A percentile compares a stretch with the other conserved stretches of the same genome.
Evolutionary conservation across 2,888 invertebrate species (phyloP).

Genomic region (Tetanocera ferruginea): DNA sequence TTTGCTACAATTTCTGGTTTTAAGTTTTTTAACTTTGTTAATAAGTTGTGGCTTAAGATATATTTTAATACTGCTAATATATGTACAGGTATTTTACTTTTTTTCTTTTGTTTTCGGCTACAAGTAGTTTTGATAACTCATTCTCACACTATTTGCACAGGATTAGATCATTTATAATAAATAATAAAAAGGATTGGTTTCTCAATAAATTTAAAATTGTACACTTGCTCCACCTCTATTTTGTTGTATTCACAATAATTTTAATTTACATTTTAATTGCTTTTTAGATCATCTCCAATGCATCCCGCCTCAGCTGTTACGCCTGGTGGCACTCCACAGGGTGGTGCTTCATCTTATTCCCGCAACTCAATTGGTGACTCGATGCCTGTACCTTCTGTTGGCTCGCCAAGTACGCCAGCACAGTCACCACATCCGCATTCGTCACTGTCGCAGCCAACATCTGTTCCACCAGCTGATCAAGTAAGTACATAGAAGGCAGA

Average conservation of each 20-base stretch:
- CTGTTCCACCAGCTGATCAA: slow-evolving; percentile 74
- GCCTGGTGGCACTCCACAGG: slow-evolving; percentile 72
- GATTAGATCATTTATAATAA: neutral
- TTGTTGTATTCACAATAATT: neutral
- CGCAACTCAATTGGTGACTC: slow-evolving; percentile 71
- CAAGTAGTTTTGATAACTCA: slow-evolving; percentile 18
- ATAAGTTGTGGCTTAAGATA: neutral
- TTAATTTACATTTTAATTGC: neutral
- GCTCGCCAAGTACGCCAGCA: slow-evolving; percentile 77
- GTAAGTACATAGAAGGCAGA: slow-evolving; percentile 53
- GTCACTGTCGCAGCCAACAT: slow-evolving; percentile 80
- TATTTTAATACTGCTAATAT: neutral
- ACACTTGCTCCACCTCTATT: neutral
- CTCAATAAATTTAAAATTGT: neutral
- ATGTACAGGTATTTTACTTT: neutral
- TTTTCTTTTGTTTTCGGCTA: neutral
- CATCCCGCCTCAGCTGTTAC: slow-evolving; percentile 48
- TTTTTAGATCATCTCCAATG: slow-evolving; percentile 27
- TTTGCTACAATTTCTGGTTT: neutral
- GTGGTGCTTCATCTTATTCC: slow-evolving; percentile 78
- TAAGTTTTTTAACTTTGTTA: neutral
- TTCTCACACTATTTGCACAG: slow-evolving; percentile 11
- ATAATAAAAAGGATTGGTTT: neutral
- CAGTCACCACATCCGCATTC: slow-evolving; percentile 75
- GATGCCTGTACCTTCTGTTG: slow-evolving; percentile 72